A percentile compares a stretch with the other conserved stretches of the same genome.
Conservation (phyloP, 2,797 vertebrate species). For the Hafferia zeledoni region DNA sequence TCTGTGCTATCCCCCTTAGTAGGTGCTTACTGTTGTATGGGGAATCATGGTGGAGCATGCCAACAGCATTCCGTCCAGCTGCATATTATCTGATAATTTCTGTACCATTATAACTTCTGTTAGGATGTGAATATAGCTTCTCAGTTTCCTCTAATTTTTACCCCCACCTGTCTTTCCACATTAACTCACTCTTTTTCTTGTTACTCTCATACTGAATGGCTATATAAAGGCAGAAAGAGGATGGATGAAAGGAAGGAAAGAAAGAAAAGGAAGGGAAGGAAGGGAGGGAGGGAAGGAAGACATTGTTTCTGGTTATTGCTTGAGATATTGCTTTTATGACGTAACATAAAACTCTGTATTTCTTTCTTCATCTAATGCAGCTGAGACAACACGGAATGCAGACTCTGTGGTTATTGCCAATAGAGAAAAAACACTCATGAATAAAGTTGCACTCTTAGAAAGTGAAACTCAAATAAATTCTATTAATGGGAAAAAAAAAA, state of each 20-base stretch:
- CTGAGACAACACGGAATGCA: not conserved
- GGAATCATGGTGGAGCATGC: not conserved
- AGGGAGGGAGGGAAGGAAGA: not conserved
- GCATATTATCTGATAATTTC: not conserved
- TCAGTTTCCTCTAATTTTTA: not conserved
- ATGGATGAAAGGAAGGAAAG: not conserved
- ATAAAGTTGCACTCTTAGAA: not conserved
- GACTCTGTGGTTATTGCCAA: not conserved
- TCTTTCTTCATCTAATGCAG: not conserved
- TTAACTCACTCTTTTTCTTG: not conserved
- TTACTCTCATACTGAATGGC: not conserved
- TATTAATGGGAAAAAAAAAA: not conserved
- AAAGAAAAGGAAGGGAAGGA: not conserved
- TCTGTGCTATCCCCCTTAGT: not conserved
- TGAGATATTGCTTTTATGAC: not conserved
- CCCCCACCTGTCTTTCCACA: not conserved
- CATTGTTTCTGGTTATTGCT: not conserved
- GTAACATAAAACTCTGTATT: not conserved
- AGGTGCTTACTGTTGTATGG: not conserved
- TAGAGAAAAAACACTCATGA: not conserved
- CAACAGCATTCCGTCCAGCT: not conserved
- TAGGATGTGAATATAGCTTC: not conserved
- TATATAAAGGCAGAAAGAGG: not conserved
- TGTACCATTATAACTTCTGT: not conserved
- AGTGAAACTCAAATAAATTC: not conserved